These are phyloP conservation scores for Myiotriccus ornatus DNA, from an alignment of 2,797 vertebrate species.

Conservation along the genomic window DNA sequence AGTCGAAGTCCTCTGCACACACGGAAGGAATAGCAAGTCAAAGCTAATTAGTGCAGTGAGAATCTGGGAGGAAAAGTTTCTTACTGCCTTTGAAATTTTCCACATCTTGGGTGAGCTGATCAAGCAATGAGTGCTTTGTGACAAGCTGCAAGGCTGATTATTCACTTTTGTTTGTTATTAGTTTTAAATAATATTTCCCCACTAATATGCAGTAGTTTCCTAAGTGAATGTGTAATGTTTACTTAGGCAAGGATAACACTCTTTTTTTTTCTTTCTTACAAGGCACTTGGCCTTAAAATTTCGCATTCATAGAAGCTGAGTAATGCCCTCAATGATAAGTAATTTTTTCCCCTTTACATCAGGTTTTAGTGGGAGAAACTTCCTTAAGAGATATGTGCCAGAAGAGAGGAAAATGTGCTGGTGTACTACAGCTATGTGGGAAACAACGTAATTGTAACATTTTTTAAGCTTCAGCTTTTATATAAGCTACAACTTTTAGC, in stretches of 20 bases:
- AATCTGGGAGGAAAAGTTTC: background rate
- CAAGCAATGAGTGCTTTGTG: slow-evolving; percentile 31
- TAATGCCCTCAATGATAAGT: background rate
- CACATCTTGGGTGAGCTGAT: background rate
- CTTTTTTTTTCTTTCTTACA: background rate
- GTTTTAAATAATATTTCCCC: background rate
- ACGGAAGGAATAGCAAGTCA: background rate
- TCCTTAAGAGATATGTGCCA: background rate
- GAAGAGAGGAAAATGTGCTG: background rate
- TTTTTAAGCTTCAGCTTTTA: background rate
- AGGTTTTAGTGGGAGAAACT: background rate
- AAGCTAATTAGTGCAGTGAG: background rate
- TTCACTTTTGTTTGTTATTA: background rate
- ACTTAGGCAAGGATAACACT: background rate
- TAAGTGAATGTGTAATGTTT: background rate
- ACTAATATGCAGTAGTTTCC: background rate
- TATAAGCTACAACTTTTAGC: background rate
- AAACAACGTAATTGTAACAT: background rate
- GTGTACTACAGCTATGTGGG: background rate
- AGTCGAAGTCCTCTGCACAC: background rate
- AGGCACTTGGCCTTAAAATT: background rate
- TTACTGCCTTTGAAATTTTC: background rate
- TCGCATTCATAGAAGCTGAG: background rate
- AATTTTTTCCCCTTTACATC: background rate
- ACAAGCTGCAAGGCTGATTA: slow-evolving; percentile 30